Evolutionary conservation across 2,888 invertebrate genomes (phyloP), one percentile per base, ranked within the genome.

Genomic region (Neuroscelio doddi): DNA sequence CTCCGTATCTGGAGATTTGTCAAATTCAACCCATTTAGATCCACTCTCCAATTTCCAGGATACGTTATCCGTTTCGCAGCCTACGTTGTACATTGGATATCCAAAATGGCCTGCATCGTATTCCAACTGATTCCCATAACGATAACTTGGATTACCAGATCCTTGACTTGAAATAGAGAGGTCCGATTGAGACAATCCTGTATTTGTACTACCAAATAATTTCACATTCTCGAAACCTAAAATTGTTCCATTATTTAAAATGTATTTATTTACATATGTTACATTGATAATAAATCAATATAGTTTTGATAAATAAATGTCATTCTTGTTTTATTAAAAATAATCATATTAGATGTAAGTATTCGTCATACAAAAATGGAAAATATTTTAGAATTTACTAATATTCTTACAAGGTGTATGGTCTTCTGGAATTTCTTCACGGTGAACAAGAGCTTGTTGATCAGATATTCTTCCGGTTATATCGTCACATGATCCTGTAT

Each of bases 111-210:
- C 92, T 71, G 90, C 88, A 53, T 92, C 91, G 78, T 93, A 93
- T 17, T 92, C 90, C 72, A 90, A 86, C 83, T 94, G 94, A 80
- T 92, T 93, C 52, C 93, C 91, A 79, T 94, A 94, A 39, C 91
- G 89, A 81, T 94, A 87, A 63, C 91, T 91, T 9, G 90, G 90
- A 80, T 92, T 92, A 53, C 90, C 90, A 27, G 90, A 90, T 9
- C 90, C 90, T 41, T 88, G 87, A 21, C 93, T 93, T 10, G 91
- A 90, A 77, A 92, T 88, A 77, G 93, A 93, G 0, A 92, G 86
- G 78, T 93, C 93, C 3, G 94, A 94, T 77, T 93, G 93, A 3
- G 93, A 92, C 1, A 95, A 87, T 0, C 95, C 95, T 0, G 93
- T 93, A 76, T 90, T 90, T 15, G 89, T 88, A 49, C 88, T 84